A percentile compares a stretch with the other conserved stretches of the same genome.
Conservation (phyloP, 2,797 vertebrate genomes). For the Buceros bicornis region DNA sequence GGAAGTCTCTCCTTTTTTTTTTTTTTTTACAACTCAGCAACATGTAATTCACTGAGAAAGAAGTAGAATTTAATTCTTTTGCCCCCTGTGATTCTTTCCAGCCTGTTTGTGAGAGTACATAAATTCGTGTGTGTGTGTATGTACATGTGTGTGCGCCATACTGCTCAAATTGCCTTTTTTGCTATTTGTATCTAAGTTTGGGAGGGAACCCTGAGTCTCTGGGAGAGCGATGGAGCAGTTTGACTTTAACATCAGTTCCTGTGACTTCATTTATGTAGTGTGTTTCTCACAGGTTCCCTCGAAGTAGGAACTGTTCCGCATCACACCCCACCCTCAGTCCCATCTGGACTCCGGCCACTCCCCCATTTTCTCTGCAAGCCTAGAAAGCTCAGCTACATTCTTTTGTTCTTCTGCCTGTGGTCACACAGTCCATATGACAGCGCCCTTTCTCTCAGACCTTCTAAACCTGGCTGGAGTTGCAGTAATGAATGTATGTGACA, state of each 20-base stretch:
- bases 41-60: neutral
- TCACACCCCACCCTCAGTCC: neutral
- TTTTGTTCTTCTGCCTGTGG: neutral
- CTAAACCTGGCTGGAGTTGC: neutral
- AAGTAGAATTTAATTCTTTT: neutral
- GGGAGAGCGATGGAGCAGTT: neutral
- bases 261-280: neutral
- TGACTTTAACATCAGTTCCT: neutral
- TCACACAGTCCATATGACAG: neutral
- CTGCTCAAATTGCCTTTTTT: neutral
- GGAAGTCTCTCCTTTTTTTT: neutral
- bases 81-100: neutral
- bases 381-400: neutral
- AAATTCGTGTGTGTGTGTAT: neutral
- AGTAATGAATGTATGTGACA: constrained; percentile 13
- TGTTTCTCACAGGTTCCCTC: neutral
- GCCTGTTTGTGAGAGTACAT: neutral
- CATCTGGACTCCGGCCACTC: neutral
- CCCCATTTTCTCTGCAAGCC: neutral
- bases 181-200: neutral
- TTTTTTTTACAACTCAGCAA: neutral
- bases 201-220: neutral
- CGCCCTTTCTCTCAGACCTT: neutral
- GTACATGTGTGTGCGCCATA: fast-evolving
- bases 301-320: neutral